These are phyloP conservation scores for Tachina grossa DNA, from an alignment of 2,888 invertebrate species.

Conservation along the genomic window DNA sequence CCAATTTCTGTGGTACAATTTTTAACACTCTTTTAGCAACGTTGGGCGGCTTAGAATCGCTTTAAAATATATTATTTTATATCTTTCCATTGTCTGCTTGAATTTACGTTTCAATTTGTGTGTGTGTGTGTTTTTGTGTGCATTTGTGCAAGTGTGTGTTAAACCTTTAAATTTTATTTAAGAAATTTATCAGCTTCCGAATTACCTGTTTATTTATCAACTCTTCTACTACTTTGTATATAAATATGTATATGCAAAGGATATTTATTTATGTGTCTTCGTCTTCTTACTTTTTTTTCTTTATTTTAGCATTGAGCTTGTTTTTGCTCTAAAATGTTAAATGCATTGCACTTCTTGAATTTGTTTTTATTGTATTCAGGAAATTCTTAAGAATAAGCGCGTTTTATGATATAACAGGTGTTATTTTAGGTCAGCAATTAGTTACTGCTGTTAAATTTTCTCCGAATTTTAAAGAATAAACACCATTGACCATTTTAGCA, in stretches of 20 bases:
- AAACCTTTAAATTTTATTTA: constrained; percentile 60
- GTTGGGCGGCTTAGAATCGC: constrained; percentile 14
- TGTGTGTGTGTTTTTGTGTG: background rate
- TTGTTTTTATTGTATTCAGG: constrained; percentile 32
- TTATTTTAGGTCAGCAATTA: constrained; percentile 61
- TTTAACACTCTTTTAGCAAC: constrained; percentile 11
- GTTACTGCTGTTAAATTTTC: constrained; percentile 12
- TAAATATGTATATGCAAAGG: constrained; percentile 35
- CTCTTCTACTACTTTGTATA: constrained; percentile 44
- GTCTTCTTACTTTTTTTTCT: background rate
- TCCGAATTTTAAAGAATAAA: constrained; percentile 1
- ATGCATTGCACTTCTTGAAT: constrained; percentile 19
- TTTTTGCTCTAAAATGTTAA: constrained; percentile 45
- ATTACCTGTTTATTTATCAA: constrained; percentile 76
- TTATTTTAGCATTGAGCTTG: constrained; percentile 60
- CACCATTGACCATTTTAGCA: background rate
- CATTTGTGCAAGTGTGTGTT: constrained; percentile 17
- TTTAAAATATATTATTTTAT: background rate
- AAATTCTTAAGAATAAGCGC: constrained; percentile 58
- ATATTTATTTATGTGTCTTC: constrained; percentile 28
- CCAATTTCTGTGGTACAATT: constrained; percentile 2
- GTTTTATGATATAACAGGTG: constrained; percentile 57
- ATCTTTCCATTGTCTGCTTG: background rate
- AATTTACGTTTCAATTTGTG: background rate
- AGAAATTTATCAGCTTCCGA: constrained; percentile 80